A percentile compares a stretch with the other conserved stretches of the same genome.
Conservation (phyloP, 2,888 invertebrate species). For the Pristionchus exspectatus region DNA sequence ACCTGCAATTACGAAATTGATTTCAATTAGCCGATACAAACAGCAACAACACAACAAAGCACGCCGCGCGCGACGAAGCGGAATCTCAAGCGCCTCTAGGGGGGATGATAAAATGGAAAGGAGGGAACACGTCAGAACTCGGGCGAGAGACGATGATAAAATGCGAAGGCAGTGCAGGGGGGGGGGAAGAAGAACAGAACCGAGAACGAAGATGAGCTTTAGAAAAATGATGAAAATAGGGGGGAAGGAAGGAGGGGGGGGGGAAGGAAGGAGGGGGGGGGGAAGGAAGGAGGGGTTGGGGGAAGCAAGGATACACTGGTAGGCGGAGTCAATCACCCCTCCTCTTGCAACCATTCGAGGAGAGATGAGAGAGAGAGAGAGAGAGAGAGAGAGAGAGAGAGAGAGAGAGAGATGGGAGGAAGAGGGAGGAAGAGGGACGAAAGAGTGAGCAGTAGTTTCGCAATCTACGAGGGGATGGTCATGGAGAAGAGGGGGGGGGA, state of each 20-base stretch:
- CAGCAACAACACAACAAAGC: not conserved
- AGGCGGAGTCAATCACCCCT: conserved; percentile 25
- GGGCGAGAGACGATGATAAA: not conserved
- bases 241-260: not conserved
- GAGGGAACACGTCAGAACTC: not conserved
- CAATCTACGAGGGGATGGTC: conserved; percentile 8
- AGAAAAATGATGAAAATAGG: conserved; percentile 3
- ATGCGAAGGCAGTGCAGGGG: not conserved
- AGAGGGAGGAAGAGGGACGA: not conserved
- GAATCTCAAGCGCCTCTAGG: not conserved
- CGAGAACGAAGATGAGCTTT: not conserved
- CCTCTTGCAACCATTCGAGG: conserved; percentile 14
- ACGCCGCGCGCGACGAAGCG: not conserved
- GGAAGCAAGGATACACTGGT: not conserved
- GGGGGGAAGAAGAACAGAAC: not conserved
- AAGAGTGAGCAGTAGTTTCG: not conserved
- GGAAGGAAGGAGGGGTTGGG: not conserved
- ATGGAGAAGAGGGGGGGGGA: not conserved
- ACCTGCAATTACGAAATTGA: not conserved
- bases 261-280: not conserved
- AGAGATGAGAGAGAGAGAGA: not conserved
- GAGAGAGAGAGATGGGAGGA: not conserved
- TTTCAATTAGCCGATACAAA: not conserved
- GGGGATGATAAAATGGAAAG: not conserved
- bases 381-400: not conserved